phyloP scores from a whole-genome alignment of 2,888 invertebrate genomes.

The Pseudanteris insignis region DNA sequence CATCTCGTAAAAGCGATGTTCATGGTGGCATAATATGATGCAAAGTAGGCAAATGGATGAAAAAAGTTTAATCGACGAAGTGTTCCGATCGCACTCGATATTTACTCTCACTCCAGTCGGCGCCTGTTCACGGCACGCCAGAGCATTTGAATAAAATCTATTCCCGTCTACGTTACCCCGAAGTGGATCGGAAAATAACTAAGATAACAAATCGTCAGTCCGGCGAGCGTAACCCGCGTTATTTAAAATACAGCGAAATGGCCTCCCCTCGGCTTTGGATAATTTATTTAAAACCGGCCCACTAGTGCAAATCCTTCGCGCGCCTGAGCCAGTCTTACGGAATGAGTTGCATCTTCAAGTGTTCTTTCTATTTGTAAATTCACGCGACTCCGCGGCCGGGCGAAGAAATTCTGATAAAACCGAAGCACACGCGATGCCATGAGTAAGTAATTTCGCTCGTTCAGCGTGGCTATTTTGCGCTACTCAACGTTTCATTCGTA shows the following conservation, averaged over 20 bases:
- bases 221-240: slow-evolving; percentile 16
- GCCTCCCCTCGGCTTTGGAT: slow-evolving; percentile 35
- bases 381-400: slow-evolving; percentile 10
- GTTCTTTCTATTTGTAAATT: slow-evolving; percentile 29
- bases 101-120: slow-evolving; percentile 31
- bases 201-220: slow-evolving; percentile 31
- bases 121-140: slow-evolving; percentile 13
- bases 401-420: slow-evolving; percentile 29
- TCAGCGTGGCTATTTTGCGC: slow-evolving; percentile 25
- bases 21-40: slow-evolving; percentile 44
- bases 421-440: slow-evolving; percentile 22
- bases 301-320: slow-evolving; percentile 19
- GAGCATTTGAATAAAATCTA: slow-evolving; percentile 18
- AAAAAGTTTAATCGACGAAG: slow-evolving; percentile 42
- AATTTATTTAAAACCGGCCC: slow-evolving; percentile 44
- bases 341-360: slow-evolving; percentile 23
- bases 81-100: slow-evolving; percentile 40
- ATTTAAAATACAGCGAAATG: slow-evolving; percentile 18
- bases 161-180: slow-evolving; percentile 11
- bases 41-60: slow-evolving; percentile 44
- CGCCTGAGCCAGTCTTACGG: slow-evolving; percentile 12
- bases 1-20: slow-evolving; percentile 43
- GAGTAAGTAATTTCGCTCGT: slow-evolving; percentile 33
- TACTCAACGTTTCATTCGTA: slow-evolving; percentile 17
- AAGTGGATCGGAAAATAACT: slow-evolving; percentile 25